These are phyloP conservation scores for Drosophila kanapiae DNA, from an alignment of 1,140 invertebrate genomes.

Conservation along the genomic window DNA sequence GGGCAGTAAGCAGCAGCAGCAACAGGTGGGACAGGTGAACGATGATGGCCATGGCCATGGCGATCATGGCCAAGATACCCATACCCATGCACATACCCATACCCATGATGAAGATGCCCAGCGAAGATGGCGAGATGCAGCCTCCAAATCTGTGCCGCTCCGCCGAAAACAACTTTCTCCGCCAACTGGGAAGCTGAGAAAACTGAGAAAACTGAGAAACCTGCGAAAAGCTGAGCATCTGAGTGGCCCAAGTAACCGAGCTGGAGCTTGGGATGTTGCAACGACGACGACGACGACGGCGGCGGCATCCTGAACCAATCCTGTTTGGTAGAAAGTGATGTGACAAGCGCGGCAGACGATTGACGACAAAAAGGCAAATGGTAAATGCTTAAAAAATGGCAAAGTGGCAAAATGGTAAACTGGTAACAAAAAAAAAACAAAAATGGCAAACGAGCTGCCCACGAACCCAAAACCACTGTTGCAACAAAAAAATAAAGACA, in stretches of 20 bases:
- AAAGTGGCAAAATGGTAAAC: constrained; percentile 22
- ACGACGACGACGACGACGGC: constrained; percentile 47
- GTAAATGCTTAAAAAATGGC: constrained; percentile 25
- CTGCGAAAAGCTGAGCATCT: constrained; percentile 34
- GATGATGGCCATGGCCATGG: constrained; percentile 34
- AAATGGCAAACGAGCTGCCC: constrained; percentile 58
- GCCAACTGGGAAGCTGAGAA: constrained; percentile 37
- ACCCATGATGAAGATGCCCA: constrained; percentile 47
- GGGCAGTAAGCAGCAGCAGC: constrained; percentile 3
- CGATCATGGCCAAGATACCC: constrained; percentile 36
- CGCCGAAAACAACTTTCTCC: constrained; percentile 78
- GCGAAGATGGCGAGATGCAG: constrained; percentile 58
- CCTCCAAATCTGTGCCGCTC: constrained; percentile 74
- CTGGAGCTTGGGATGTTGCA: constrained; percentile 27
- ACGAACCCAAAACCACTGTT: constrained; percentile 22
- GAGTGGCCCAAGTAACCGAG: constrained; percentile 14
- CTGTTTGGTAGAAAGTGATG: constrained; percentile 82
- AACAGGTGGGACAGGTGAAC: constrained; percentile 47
- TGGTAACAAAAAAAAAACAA: background rate
- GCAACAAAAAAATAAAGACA: background rate
- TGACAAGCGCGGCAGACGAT: constrained; percentile 60
- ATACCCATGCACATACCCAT: constrained; percentile 12
- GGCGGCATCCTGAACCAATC: constrained; percentile 72
- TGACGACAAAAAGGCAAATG: constrained; percentile 50
- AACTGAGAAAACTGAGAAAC: constrained; percentile 30